Evolutionary conservation across 2,888 invertebrate species (phyloP).

Genomic region (Caenorhabditis imperialis): DNA sequence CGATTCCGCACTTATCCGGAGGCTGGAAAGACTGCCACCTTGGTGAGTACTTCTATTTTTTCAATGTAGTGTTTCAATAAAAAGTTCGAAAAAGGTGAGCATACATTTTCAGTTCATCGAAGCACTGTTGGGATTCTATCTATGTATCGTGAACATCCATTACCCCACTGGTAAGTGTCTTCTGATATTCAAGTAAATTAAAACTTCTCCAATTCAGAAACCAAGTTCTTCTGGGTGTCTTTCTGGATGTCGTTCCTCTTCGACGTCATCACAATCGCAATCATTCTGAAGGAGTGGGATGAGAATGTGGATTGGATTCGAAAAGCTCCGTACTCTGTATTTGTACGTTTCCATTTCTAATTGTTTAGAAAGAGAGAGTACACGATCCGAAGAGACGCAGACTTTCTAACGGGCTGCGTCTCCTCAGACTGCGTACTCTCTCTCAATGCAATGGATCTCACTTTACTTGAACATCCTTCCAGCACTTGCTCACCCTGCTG

Average conservation of each 20-base stretch:
- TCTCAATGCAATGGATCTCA: too few species aligned
- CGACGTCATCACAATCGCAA: constrained; percentile 24
- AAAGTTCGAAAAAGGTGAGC: too few species aligned
- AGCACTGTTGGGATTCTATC: constrained; percentile 16
- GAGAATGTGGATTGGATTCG: constrained; percentile 30
- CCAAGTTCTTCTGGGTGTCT: constrained; percentile 18
- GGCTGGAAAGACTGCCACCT: constrained; percentile 23
- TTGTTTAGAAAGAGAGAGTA: too few species aligned
- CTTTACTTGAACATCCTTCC: too few species aligned
- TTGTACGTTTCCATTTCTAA: constrained; percentile 6
- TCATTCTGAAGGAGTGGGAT: constrained; percentile 31
- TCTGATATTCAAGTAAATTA: not conserved
- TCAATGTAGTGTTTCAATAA: not conserved
- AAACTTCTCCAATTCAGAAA: constrained; percentile 4
- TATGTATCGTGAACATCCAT: constrained; percentile 15
- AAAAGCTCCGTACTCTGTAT: constrained; percentile 18
- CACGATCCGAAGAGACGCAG: too few species aligned
- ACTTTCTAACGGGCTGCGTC: too few species aligned
- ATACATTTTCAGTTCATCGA: constrained; percentile 16
- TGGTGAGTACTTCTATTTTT: constrained; percentile 9
- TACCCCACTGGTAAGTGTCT: constrained; percentile 12
- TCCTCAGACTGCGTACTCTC: too few species aligned
- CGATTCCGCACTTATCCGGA: constrained; percentile 36
- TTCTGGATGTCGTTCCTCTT: constrained; percentile 20
- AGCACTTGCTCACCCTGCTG: constrained; percentile 11